Evolutionary conservation across 2,113 vertebrate species (phyloP), one percentile per base, ranked within the genome.

Genomic region (Nestor notabilis): DNA sequence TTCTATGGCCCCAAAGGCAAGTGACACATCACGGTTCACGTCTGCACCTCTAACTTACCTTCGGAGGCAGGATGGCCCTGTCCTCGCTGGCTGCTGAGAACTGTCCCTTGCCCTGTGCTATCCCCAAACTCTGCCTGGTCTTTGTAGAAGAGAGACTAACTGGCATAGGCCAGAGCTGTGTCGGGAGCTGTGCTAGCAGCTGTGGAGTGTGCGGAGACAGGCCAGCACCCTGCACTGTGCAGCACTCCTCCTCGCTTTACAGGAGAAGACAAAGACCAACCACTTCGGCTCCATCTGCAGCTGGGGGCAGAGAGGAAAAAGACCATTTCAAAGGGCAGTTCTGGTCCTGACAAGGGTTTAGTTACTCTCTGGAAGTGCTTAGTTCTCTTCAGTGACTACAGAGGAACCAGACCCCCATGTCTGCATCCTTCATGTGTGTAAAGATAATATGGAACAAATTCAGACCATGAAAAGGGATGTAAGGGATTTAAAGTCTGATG

Each of bases 261-360:
- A 0, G 41, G 9, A 61, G 53, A 53, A 63, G 55, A 18, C 63
- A 39, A 29, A 76, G 37, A 28, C 16, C 7, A 10, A 13, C 23
- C 1, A 1, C 11, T 4, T 16, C 3, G 0, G 25, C 10, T 63
- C 10, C 63, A 55, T 50, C 28, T 44, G 61, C 15, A 50, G 47
- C n/a, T 5, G 15, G 12, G 35, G 23, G 4, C 20, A 8, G 33
- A 55, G 25, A 68, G 39, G 27, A n/a, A 50, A 56, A 33, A 58
- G 70, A n/a, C 19, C 5, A 23, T 58, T 83, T 58, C 56, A 18
- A 46, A 77, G 44, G 37, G 37, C 43, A 35, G 11, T 52, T 88
- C 28, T 60, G 49, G 49, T 50, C 43, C 64, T n/a, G 29, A 58
- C 25, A 9, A 31, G 56, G 17, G 25, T 71, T 41, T 28, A 64